Base-by-base conservation (phyloP, 2,888 invertebrate genomes). In the Cosmia trapezina region DNA sequence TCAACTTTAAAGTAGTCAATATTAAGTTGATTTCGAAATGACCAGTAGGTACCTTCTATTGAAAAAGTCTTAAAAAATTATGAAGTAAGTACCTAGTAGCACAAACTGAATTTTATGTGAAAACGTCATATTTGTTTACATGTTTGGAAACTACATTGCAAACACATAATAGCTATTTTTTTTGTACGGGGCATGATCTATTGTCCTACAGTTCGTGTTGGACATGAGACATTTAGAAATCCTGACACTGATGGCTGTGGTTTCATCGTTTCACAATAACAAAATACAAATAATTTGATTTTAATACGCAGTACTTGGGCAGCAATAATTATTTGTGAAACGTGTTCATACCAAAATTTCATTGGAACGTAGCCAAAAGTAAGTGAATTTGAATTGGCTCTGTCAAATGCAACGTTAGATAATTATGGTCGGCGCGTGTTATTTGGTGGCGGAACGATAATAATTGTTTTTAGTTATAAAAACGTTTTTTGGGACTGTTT, bases 371-470 rank as follows among this genome's bases (percentile, higher is more conserved):
- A 14, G 69, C 78, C 85, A 85, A 72, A 70, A 73, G 37, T 72
- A 28, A 28, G 33, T 62, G 59, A 76, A 82, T 78, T 82, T 78
- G 61, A 70, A 79, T 66, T 62, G 37, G 47, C 41, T 54, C 19
- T 65, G 76, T 78, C 71, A 56, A 83, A 83, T 76, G 69, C 78
- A 70, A 73, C 7, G 59, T 78, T 69, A 78, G 49, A 69, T 73
- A 78, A 69, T 74, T 74, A 79, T 37, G 22, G 49, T 69, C 49
- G 12, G 6, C n/a, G 64, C 37, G n/a, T 60, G 57, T 65, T 45
- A 65, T 69, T 60, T 64, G 19, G 28, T 47, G 54, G 47, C 11
- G 41, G 22, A 45, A 72, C 43, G 54, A 59, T 56, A 70, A 41
- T 73, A 43, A 76, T 80, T 72, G 57, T 63, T 57, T 62, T 73